phyloP scores from a whole-genome alignment of 2,113 vertebrate species.

The Hyla sarda region DNA sequence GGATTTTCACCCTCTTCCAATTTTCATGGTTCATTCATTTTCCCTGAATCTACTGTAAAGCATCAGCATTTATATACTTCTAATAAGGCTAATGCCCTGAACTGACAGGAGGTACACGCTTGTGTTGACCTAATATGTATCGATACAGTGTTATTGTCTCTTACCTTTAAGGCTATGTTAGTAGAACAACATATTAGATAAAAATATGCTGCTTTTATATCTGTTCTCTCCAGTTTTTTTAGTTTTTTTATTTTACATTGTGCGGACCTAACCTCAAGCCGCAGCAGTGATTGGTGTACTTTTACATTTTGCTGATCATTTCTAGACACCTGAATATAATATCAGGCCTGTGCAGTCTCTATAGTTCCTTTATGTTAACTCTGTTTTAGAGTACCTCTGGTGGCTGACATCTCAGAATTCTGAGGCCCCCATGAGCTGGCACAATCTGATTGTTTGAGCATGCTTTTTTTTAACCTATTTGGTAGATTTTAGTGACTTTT shows the following conservation, averaged over 20 bases:
- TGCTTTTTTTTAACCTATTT: not conserved
- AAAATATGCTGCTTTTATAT: too few species aligned
- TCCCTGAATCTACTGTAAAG: conserved; percentile 30
- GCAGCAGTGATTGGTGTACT: not conserved
- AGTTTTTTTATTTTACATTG: too few species aligned
- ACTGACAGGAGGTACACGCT: not conserved
- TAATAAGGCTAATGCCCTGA: not conserved
- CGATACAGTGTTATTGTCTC: not conserved
- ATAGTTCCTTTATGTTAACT: not conserved
- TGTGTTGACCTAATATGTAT: not conserved
- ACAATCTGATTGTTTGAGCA: too few species aligned
- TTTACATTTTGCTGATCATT: not conserved
- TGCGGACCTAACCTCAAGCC: too few species aligned
- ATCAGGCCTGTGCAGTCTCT: not conserved
- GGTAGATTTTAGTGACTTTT: too few species aligned
- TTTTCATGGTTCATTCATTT: conserved; percentile 20
- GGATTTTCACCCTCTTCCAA: conserved; percentile 22
- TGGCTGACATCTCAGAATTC: not conserved
- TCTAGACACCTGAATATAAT: not conserved
- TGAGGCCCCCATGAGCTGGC: not conserved
- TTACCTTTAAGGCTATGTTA: too few species aligned
- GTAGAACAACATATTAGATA: too few species aligned
- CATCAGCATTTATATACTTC: not conserved
- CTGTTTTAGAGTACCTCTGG: not conserved
- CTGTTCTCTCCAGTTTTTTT: too few species aligned